Conservation (phyloP, 2,113 vertebrate genomes). For the Chamaetylas fuelleborni region DNA sequence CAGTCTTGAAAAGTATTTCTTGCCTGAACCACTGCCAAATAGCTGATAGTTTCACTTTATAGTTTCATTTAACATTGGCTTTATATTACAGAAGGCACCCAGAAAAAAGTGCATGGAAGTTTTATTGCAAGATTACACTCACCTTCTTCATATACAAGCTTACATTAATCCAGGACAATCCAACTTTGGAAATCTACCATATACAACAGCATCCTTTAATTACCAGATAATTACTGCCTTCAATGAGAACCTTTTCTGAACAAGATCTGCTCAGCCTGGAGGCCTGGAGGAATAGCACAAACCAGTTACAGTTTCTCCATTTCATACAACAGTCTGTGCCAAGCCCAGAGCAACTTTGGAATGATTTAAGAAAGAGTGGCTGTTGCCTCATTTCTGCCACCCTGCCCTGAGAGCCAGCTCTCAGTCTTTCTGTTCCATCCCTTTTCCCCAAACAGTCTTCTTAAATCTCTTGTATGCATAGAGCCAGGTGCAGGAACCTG, state of each 20-base stretch:
- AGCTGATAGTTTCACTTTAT: neutral
- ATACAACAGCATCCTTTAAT: conserved; percentile 36
- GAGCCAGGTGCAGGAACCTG: fast-evolving
- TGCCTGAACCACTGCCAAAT: conserved; percentile 4
- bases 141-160: neutral
- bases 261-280: conserved; percentile 26
- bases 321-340: neutral
- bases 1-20: neutral
- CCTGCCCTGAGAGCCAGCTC: neutral
- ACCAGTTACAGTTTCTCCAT: neutral
- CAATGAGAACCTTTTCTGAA: neutral
- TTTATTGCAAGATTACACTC: neutral
- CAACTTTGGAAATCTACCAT: conserved; percentile 35
- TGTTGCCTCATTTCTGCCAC: neutral
- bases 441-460: neutral
- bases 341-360: neutral
- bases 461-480: neutral
- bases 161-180: neutral
- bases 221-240: conserved; percentile 45
- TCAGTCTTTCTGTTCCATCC: neutral
- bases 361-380: neutral
- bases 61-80: neutral
- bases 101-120: neutral
- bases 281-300: neutral
- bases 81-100: neutral